Conservation (phyloP, 2,888 invertebrate genomes). For the Malacosoma neustria region DNA sequence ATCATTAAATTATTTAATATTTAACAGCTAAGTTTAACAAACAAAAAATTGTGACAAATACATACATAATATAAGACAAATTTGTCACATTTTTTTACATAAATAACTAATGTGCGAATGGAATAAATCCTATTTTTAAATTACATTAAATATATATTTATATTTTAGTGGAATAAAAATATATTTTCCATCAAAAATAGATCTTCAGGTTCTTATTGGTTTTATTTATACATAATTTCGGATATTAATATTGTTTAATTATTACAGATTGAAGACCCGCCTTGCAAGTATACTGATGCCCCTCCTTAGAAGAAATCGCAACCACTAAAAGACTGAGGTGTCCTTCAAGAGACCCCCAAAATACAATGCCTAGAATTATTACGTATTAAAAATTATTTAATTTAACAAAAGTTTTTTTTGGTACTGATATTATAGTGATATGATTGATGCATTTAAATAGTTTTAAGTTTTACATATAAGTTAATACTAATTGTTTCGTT, state of each 20-base stretch:
- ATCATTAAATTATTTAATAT: no score
- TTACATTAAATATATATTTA: no score
- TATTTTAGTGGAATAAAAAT: no score
- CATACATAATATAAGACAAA: no score
- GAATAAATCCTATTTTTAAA: no score
- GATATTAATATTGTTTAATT: slow-evolving; percentile 15
- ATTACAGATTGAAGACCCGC: slow-evolving; percentile 66
- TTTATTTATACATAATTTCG: slow-evolving; percentile 6
- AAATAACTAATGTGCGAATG: no score
- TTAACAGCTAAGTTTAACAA: no score
- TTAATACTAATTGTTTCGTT: slow-evolving; percentile 57
- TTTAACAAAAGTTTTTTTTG: neutral
- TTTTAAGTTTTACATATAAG: slow-evolving; percentile 14
- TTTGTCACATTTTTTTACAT: no score
- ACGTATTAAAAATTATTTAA: slow-evolving; percentile 5
- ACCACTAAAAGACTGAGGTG: slow-evolving; percentile 28
- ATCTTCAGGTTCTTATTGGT: no score
- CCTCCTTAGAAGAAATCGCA: slow-evolving; percentile 56
- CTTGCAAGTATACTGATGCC: slow-evolving; percentile 70
- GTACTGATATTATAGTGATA: neutral
- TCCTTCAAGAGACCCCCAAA: slow-evolving; percentile 13
- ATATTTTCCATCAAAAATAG: no score
- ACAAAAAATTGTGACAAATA: no score
- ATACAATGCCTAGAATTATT: slow-evolving; percentile 6
- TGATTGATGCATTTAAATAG: slow-evolving; percentile 2